Conservation (phyloP, 1,140 invertebrate genomes). For the Drosophila sucinea region DNA sequence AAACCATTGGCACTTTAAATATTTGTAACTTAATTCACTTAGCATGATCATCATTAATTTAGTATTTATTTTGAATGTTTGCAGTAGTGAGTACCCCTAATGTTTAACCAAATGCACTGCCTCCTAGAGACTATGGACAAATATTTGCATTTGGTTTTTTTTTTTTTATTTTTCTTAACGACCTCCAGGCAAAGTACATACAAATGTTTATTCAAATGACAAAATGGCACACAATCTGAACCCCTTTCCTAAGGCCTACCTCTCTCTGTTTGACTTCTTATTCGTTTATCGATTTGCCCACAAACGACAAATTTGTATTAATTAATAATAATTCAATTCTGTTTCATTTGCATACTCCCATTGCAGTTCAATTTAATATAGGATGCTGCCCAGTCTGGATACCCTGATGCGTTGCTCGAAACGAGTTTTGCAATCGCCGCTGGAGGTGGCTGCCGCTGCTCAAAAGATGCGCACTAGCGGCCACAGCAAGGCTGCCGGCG, state of each 20-base stretch:
- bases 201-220: constrained; percentile 73
- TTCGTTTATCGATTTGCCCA: constrained; percentile 35
- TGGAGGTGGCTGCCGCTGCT: constrained; percentile 50
- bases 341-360: constrained; percentile 18
- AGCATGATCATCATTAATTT: neutral
- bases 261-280: constrained; percentile 7
- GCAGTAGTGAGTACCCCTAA: constrained; percentile 23
- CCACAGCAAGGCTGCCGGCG: constrained; percentile 56
- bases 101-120: neutral
- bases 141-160: constrained; percentile 72
- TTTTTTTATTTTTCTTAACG: constrained; percentile 23
- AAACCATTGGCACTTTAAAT: no score
- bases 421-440: constrained; percentile 73
- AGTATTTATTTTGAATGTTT: neutral
- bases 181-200: constrained; percentile 34
- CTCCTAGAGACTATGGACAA: constrained; percentile 20
- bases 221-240: constrained; percentile 9
- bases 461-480: constrained; percentile 60
- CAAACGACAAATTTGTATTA: constrained; percentile 50
- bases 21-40: no score
- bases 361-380: constrained; percentile 73
- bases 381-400: constrained; percentile 80
- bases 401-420: constrained; percentile 83
- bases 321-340: constrained; percentile 25
- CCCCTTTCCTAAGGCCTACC: neutral